Evolutionary conservation across 2,797 vertebrate species (phyloP).

Genomic region (Cygnus olor): DNA sequence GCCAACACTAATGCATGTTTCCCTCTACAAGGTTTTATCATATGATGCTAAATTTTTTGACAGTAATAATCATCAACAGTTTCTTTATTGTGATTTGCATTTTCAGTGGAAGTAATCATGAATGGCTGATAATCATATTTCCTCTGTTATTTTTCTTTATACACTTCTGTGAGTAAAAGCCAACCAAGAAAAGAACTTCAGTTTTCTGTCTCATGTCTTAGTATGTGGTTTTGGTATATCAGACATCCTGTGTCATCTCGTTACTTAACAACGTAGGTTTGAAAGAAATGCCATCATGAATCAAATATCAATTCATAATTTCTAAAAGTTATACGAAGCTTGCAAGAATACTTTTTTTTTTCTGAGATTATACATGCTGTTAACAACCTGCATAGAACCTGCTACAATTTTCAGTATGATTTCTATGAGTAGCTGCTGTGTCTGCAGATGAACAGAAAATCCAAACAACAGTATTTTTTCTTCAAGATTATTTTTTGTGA

Average conservation of each 20-base stretch:
- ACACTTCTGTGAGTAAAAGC: conserved; percentile 6
- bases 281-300: conserved; percentile 25
- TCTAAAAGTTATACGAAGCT: background rate
- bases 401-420: background rate
- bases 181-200: background rate
- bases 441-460: conserved; percentile 57
- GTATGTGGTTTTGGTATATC: conserved; percentile 4
- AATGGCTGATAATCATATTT: background rate
- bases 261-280: background rate
- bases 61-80: background rate
- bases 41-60: background rate
- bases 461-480: conserved; percentile 20
- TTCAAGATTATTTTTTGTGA: background rate
- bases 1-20: background rate
- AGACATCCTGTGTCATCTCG: background rate
- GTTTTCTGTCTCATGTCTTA: background rate
- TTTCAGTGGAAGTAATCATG: background rate
- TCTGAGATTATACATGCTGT: conserved; percentile 3
- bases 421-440: conserved; percentile 20
- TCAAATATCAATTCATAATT: conserved; percentile 28
- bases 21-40: background rate
- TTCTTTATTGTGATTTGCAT: background rate
- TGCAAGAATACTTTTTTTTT: conserved; percentile 38
- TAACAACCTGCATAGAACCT: conserved; percentile 3
- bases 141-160: conserved; percentile 2